Percentiles rank a stretch among this genome's conserved stretches.
Conservation (phyloP, 2,797 vertebrate species). For the Argyrosomus regius region DNA sequence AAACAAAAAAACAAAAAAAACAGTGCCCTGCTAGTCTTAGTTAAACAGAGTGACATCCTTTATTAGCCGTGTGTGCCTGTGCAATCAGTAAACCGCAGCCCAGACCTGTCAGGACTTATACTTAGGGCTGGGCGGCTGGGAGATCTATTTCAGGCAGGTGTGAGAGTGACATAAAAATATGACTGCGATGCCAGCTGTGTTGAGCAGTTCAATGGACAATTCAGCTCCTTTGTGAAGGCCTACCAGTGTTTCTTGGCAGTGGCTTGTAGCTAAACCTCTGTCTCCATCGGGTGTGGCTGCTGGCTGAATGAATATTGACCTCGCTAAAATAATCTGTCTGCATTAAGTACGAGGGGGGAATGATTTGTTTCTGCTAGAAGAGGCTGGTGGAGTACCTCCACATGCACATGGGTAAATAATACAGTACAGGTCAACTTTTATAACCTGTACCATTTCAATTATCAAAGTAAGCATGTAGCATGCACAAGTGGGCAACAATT, state of each 20-base stretch:
- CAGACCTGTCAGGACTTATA: conserved; percentile 66
- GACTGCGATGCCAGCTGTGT: conserved; percentile 32
- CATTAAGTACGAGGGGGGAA: conserved; percentile 38
- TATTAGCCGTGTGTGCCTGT: conserved; percentile 62
- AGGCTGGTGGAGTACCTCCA: neutral
- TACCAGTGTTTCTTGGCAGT: conserved; percentile 44
- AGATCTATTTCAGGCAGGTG: conserved; percentile 73
- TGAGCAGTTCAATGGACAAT: conserved; percentile 50
- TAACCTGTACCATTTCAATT: neutral
- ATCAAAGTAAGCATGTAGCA: neutral
- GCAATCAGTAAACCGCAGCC: conserved; percentile 52
- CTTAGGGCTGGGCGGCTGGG: conserved; percentile 42
- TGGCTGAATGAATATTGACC: conserved; percentile 45
- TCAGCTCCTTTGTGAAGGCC: conserved; percentile 50
- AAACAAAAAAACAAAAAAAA: conserved; percentile 32
- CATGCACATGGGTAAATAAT: neutral
- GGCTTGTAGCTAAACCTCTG: conserved; percentile 6
- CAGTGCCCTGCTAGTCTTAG: conserved; percentile 41
- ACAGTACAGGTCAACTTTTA: neutral
- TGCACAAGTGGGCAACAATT: conserved; percentile 5
- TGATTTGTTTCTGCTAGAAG: conserved; percentile 30
- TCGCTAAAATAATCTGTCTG: conserved; percentile 48
- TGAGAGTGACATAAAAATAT: conserved; percentile 65
- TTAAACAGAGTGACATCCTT: conserved; percentile 71
- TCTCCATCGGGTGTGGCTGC: conserved; percentile 37